Conservation (phyloP, 2,888 invertebrate species). For the Anoplius nigerrimus region DNA sequence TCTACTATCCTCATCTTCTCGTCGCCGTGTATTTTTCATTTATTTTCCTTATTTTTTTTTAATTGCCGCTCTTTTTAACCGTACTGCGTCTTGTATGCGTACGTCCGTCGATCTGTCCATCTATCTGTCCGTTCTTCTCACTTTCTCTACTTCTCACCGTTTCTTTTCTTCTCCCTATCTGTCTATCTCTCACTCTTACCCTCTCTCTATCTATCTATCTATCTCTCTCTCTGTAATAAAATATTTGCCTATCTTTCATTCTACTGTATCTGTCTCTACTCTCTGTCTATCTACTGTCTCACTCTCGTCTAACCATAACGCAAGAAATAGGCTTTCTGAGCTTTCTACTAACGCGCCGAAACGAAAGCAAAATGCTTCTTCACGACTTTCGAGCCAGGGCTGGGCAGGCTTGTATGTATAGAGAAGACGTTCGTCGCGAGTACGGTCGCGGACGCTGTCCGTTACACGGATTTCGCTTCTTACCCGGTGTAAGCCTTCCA, state of each 20-base stretch:
- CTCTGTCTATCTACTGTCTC: background rate
- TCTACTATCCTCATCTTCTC: background rate
- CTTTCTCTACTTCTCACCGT: too few species aligned
- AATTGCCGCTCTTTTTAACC: background rate
- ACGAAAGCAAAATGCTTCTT: conserved; percentile 24
- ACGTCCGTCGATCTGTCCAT: too few species aligned
- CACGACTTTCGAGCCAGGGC: conserved; percentile 62
- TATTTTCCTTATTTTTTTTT: too few species aligned
- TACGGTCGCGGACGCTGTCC: background rate
- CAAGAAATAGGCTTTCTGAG: conserved; percentile 39
- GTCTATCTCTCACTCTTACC: too few species aligned
- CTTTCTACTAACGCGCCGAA: conserved; percentile 65
- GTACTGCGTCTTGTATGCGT: too few species aligned
- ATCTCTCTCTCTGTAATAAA: background rate
- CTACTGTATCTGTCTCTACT: background rate
- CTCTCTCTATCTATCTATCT: background rate
- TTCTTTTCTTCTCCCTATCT: background rate
- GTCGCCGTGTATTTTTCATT: too few species aligned
- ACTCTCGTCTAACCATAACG: background rate
- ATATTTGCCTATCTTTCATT: background rate
- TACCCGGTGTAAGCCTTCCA: background rate
- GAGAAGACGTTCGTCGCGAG: conserved; percentile 40
- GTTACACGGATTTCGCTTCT: background rate
- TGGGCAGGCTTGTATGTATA: conserved; percentile 65
- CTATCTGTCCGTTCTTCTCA: background rate